These are phyloP conservation scores for Chloroceryle aenea DNA, from an alignment of 2,113 vertebrate genomes.

Conservation along the genomic window DNA sequence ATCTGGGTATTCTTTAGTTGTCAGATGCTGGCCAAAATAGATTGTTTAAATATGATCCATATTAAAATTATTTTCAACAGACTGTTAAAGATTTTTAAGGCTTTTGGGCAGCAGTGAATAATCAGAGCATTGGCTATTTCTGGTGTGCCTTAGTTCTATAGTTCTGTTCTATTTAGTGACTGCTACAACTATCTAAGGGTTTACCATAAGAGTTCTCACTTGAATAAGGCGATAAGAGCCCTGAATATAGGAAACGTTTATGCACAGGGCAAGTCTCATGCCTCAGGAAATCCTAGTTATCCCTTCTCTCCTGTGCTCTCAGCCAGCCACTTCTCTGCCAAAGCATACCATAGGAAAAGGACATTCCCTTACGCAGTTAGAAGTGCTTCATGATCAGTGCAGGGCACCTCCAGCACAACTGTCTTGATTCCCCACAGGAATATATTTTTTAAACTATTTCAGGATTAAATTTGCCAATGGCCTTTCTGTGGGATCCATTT, in stretches of 20 bases:
- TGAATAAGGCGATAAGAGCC: constrained; percentile 72
- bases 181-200: constrained; percentile 65
- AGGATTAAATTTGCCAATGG: constrained; percentile 71
- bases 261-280: constrained; percentile 75
- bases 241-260: constrained; percentile 73
- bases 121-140: not conserved
- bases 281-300: constrained; percentile 80
- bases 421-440: not conserved
- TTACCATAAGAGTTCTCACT: constrained; percentile 61
- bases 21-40: not conserved
- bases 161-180: constrained; percentile 43
- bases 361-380: constrained; percentile 65
- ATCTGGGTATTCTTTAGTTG: not conserved
- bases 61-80: not conserved
- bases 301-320: constrained; percentile 59
- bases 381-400: constrained; percentile 54
- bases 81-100: not conserved
- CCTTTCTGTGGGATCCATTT: constrained; percentile 76
- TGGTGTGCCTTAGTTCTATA: not conserved
- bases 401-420: not conserved
- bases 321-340: constrained; percentile 60
- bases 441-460: not conserved
- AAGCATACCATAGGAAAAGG: constrained; percentile 53
- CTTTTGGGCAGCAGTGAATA: not conserved
- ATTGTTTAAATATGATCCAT: not conserved